These are phyloP conservation scores for Hippocampus abdominalis DNA, from an alignment of 2,113 vertebrate species.

Conservation along the genomic window DNA sequence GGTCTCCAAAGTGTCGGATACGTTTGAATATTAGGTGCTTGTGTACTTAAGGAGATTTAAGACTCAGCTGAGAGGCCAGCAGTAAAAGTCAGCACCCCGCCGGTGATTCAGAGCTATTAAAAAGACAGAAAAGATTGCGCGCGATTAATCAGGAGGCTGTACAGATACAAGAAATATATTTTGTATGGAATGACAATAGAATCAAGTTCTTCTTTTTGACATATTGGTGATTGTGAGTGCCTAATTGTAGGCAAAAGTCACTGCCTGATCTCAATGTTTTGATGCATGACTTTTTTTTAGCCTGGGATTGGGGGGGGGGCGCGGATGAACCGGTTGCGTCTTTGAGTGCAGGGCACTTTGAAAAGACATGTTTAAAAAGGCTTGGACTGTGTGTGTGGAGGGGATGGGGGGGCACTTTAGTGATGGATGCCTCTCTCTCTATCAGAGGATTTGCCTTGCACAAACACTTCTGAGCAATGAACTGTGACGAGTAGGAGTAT, in stretches of 20 bases:
- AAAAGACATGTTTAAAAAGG: conserved; percentile 62
- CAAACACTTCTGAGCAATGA: conserved; percentile 75
- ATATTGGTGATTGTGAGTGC: background rate
- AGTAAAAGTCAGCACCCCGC: conserved; percentile 44
- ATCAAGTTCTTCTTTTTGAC: background rate
- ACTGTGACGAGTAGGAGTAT: conserved; percentile 70
- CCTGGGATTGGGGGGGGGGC: conserved; percentile 27
- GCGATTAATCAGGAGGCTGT: background rate
- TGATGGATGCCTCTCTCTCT: conserved; percentile 70
- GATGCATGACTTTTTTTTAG: conserved; percentile 18
- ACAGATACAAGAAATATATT: background rate
- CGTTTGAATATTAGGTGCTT: conserved; percentile 57
- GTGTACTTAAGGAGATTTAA: conserved; percentile 58
- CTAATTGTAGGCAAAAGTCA: conserved; percentile 2
- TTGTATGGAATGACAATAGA: background rate
- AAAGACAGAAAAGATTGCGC: conserved; percentile 2
- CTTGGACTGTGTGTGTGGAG: conserved; percentile 44
- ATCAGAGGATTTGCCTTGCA: conserved; percentile 74
- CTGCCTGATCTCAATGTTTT: background rate
- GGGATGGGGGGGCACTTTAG: conserved; percentile 28
- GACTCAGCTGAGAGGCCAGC: conserved; percentile 37
- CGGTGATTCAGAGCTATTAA: conserved; percentile 37
- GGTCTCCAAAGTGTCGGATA: conserved; percentile 74
- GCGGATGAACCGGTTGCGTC: conserved; percentile 59
- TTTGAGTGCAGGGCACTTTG: conserved; percentile 55